Conservation (phyloP, 2,888 invertebrate species). For the Chouioia cunea region DNA sequence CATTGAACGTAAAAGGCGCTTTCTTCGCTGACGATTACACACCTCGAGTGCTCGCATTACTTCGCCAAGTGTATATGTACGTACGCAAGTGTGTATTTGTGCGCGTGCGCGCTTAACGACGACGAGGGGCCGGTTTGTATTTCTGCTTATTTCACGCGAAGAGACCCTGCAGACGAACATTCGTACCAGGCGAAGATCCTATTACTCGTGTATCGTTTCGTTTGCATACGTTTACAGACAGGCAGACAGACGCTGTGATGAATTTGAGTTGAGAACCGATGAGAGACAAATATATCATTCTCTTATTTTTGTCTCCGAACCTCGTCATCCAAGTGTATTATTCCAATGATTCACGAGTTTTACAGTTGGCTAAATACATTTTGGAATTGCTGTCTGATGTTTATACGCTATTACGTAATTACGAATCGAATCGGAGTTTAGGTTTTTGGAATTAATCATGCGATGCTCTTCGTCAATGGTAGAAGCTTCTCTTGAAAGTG, state of each 20-base stretch:
- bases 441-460: too few relatives aligned
- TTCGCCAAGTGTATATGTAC: constrained; percentile 16
- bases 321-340: too few relatives aligned
- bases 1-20: not conserved
- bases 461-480: too few relatives aligned
- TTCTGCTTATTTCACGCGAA: constrained; percentile 39
- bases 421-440: too few relatives aligned
- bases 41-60: constrained; percentile 30
- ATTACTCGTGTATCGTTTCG: constrained; percentile 30
- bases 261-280: constrained; percentile 29
- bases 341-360: not conserved
- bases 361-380: not conserved
- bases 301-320: not conserved
- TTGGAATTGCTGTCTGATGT: not conserved
- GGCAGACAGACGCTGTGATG: constrained; percentile 13
- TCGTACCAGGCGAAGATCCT: constrained; percentile 11
- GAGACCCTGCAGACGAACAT: constrained; percentile 12
- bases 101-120: not conserved
- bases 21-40: constrained; percentile 25
- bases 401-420: not conserved
- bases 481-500: too few relatives aligned
- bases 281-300: constrained; percentile 1
- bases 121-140: constrained; percentile 30
- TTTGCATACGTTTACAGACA: constrained; percentile 30
- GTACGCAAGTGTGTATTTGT: too few relatives aligned